Percentiles rank a stretch among this genome's conserved stretches.
Conservation (phyloP, 2,797 vertebrate species). For the Sebastes itinus region DNA sequence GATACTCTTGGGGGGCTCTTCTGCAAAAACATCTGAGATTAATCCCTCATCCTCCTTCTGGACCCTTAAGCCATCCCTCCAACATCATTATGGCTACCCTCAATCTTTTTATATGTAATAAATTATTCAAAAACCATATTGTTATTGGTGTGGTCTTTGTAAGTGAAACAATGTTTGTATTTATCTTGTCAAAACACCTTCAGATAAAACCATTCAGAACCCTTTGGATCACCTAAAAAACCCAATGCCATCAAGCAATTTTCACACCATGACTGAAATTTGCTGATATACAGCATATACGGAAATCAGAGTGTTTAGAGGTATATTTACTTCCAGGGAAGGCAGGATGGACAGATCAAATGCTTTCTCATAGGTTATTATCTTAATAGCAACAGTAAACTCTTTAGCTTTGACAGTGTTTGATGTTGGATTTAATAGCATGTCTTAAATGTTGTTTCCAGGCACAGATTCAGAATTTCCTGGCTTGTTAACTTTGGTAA, state of each 20-base stretch:
- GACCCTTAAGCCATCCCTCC: too few species aligned
- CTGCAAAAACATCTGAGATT: too few species aligned
- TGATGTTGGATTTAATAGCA: conserved; percentile 25
- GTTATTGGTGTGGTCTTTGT: too few species aligned
- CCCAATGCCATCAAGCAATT: not conserved
- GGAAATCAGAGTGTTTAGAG: not conserved
- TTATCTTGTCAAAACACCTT: not conserved
- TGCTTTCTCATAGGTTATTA: conserved; percentile 5
- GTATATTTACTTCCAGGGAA: not conserved
- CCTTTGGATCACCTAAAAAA: not conserved
- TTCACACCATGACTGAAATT: not conserved
- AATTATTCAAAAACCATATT: too few species aligned
- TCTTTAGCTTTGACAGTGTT: not conserved
- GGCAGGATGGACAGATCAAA: not conserved
- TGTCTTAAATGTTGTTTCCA: conserved; percentile 36
- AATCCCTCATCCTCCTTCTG: too few species aligned
- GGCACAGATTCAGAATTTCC: conserved; percentile 35
- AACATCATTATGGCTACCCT: too few species aligned
- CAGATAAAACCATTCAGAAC: not conserved
- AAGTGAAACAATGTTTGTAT: not conserved
- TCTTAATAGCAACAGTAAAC: conserved; percentile 13
- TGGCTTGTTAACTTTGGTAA: conserved; percentile 53
- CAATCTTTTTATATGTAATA: too few species aligned
- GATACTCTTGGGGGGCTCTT: too few species aligned
- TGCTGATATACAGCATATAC: not conserved